Conservation (phyloP, 2,888 invertebrate genomes). For the Doris montereyensis region DNA sequence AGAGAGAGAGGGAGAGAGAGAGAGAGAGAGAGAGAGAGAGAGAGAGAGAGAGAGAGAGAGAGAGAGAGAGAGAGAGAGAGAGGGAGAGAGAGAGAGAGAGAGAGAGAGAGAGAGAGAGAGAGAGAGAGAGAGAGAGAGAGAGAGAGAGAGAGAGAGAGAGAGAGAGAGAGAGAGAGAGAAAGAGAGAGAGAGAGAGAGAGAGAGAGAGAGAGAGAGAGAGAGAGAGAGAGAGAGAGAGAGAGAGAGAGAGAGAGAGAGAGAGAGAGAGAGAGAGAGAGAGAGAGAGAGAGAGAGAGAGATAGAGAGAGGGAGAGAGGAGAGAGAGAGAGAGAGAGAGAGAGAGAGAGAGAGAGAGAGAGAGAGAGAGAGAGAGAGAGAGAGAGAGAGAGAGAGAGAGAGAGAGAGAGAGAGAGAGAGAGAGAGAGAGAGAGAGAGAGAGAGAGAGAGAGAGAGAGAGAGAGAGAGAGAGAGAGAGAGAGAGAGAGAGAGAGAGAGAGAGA, state of each 20-base stretch:
- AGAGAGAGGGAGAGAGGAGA: background rate
- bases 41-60: slow-evolving; percentile 25
- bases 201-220: background rate
- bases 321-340: slow-evolving; percentile 19
- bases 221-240: background rate
- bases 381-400: background rate
- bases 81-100: no score
- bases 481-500: background rate
- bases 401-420: background rate
- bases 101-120: no score
- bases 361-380: background rate
- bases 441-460: slow-evolving; percentile 15
- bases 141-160: no score
- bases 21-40: slow-evolving; percentile 35
- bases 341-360: slow-evolving; percentile 5
- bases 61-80: slow-evolving; percentile 16
- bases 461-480: background rate
- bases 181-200: no score
- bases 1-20: slow-evolving; percentile 31
- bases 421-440: slow-evolving; percentile 2
- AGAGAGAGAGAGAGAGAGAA: no score
- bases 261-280: background rate
- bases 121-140: no score
- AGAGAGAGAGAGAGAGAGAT: no score
- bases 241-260: background rate